Base-by-base conservation (phyloP, 2,113 vertebrate genomes). In the Podarcis raffonei region DNA sequence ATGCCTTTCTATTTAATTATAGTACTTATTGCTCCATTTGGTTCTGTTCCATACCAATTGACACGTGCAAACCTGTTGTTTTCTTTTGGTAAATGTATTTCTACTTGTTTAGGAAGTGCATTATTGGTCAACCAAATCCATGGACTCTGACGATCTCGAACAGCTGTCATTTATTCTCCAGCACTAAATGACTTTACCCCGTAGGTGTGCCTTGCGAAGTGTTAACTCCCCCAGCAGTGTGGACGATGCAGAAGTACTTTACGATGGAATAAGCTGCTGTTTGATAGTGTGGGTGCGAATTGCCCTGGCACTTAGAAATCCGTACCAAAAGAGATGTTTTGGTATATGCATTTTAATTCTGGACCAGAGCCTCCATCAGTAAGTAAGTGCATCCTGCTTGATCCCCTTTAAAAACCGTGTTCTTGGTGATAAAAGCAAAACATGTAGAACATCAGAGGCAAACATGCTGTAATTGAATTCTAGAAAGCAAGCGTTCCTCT, bases 401-500 rank as follows among this genome's bases (percentile, higher is more conserved):
- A 82, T 92, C 68, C 90, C 22, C 82, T 62, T 9, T 30, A 69
- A 69, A 69, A 69, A 69, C 22, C 87, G 22, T 22, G 37, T 83
- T 95, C 93, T 90, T 81, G 83, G 86, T 6, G 66, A 84, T 35
- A 3, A 42, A 87, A 83, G 59, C 87, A 86, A 86, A 74, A 92
- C 94, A 95, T 95, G 20, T 89, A 87, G 88, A 93, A 94, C 53
- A 87, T 89, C 90, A 2, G 1, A 92, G 48, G n/a, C 74, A 90
- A 89, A 77, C 78, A 81, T 76, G 85, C 90, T 79, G 57, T 87
- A 88, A 90, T 87, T 93, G 91, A 93, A 92, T 90, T 87, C 84
- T 92, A 93, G 89, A 94, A 92, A 82, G 95, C 66, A 78, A 93
- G 37, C 71, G 89, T 83, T 74, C 65, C 81, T 93, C 69, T 83